Percentiles rank a stretch among this genome's conserved stretches.
These are phyloP conservation scores for Phenganax subtilis DNA, from an alignment of 92 coral and sea anemone species.

Conservation along the genomic window DNA sequence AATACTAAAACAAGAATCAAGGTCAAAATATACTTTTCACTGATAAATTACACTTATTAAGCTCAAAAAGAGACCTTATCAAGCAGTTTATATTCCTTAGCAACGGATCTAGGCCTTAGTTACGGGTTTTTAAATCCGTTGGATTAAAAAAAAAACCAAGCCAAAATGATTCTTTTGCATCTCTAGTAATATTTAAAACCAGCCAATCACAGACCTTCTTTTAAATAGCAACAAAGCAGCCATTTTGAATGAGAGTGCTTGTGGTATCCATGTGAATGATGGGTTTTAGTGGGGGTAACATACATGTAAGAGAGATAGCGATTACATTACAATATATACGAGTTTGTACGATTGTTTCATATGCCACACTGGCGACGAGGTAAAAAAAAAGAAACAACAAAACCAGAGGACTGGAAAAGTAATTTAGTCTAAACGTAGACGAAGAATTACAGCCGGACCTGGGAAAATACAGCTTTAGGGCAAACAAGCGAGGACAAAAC, in stretches of 20 bases:
- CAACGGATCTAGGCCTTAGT: no score
- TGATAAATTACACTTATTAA: no score
- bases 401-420: constrained; percentile 2
- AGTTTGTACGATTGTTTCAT: no score
- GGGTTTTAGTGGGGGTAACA: no score
- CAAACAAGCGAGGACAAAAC: not conserved
- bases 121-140: not conserved
- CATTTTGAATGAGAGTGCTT: not conserved
- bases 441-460: not conserved
- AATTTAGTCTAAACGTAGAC: not conserved
- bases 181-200: constrained; percentile 1
- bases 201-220: constrained; percentile 14
- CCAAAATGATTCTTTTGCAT: not conserved
- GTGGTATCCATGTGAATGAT: no score
- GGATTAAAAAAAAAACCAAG: not conserved
- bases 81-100: no score
- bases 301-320: no score
- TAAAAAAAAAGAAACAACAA: not conserved
- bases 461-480: not conserved
- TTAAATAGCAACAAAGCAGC: constrained; percentile 5
- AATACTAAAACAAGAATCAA: no score
- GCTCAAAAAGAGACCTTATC: no score
- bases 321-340: no score
- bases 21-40: no score
- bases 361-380: no score